Base-by-base conservation (phyloP, 1,140 invertebrate species). In the Pristionchus pacificus region DNA sequence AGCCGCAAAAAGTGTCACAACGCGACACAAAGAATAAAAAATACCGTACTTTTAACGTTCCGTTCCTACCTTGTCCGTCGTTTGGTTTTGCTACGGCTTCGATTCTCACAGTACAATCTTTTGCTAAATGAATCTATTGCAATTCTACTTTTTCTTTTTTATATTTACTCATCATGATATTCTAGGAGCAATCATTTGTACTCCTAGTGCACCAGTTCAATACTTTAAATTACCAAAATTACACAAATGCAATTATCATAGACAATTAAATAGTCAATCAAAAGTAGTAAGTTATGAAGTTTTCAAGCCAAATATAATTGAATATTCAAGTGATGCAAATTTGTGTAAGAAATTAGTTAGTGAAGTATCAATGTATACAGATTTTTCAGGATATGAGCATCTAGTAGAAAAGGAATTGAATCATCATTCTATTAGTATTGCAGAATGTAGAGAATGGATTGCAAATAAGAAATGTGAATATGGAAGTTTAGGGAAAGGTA, bases 301-400 rank as follows among this genome's bases (percentile, higher is more conserved):
- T 19, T 72, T 72, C 24, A 72, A 72, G 72, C 71, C 71, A 2
- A 72, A 72, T 31, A 74, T 57, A n/a, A 62, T 74, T 49, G 71
- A 72, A 61, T 72, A 60, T n/a, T 32, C 72, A 38, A 72, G 67
- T 6, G 60, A 72, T 15, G 71, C 68, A 19, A 58, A 69, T 64
- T 10, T 72, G 1, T 72, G 71, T 72, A 72, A 72, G 60, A 74
- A 74, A 29, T 72, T 74, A 27, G 58, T 74, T 32, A 74, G 15
- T 29, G 73, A 74, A 74, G 73, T 74, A 19, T 74, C 72, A 28
- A 49, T 74, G 55, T 74, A 74, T 30, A 74, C 73, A 2, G 72
- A 74, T 75, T 67, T 74, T 31, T 74, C 70, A 38, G 73, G 73
- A 32, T 74, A 74, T 70, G 72, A 74, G 65, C 72, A 74, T 72